Evolutionary conservation across 2,888 invertebrate genomes (phyloP).

Genomic region (Stenolophus ochropezus): DNA sequence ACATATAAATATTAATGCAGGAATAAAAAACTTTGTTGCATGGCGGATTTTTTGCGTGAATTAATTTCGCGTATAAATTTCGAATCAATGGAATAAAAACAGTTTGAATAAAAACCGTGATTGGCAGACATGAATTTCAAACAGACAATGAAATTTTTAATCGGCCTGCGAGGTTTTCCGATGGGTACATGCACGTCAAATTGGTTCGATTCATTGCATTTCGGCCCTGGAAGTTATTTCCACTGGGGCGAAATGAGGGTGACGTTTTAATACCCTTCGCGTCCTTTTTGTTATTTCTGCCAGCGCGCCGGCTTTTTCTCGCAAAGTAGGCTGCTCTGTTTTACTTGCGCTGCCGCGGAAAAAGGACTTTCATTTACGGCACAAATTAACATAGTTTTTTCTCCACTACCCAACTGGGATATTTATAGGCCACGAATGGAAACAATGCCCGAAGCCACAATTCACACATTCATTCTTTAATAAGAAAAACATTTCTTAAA

Average conservation of each 20-base stretch:
- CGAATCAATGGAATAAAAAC: slow-evolving; percentile 47
- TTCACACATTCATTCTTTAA: too few relatives aligned
- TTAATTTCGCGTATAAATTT: slow-evolving; percentile 52
- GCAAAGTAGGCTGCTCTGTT: neutral
- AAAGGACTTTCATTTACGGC: neutral
- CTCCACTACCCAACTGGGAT: neutral
- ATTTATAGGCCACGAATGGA: neutral
- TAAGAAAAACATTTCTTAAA: too few relatives aligned
- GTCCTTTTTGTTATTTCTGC: neutral
- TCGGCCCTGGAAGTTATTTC: neutral
- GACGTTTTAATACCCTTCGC: neutral
- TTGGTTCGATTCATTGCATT: slow-evolving; percentile 5
- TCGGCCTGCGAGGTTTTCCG: slow-evolving; percentile 35
- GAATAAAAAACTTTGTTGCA: slow-evolving; percentile 35
- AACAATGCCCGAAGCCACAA: too few relatives aligned
- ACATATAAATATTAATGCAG: slow-evolving; percentile 54
- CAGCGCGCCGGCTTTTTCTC: neutral
- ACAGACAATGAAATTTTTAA: slow-evolving; percentile 50
- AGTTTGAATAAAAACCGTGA: slow-evolving; percentile 52
- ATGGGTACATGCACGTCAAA: slow-evolving; percentile 19
- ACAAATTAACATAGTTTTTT: neutral
- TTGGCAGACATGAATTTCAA: slow-evolving; percentile 55
- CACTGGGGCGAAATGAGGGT: neutral
- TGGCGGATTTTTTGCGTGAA: slow-evolving; percentile 29
- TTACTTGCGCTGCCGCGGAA: neutral